Conservation (phyloP, 2,888 invertebrate genomes). For the Diaperis boleti region DNA sequence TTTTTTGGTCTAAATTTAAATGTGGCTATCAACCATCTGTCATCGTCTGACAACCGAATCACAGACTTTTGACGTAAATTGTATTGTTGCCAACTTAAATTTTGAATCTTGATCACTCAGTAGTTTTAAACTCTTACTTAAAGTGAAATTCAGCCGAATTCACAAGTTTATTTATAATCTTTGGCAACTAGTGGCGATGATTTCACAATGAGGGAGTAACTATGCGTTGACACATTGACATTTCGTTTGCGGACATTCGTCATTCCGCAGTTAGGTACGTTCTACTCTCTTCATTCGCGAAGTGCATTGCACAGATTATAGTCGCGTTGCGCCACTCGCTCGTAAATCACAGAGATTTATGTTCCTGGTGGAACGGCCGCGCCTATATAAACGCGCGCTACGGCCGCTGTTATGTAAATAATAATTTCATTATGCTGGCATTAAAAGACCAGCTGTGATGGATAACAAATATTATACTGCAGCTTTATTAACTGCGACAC, state of each 20-base stretch:
- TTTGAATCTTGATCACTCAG: too few species aligned
- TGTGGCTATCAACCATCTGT: too few species aligned
- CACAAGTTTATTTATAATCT: neutral
- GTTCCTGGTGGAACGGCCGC: constrained; percentile 52
- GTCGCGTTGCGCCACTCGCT: constrained; percentile 52
- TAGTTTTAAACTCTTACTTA: too few species aligned
- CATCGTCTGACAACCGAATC: too few species aligned
- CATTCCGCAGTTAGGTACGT: constrained; percentile 43
- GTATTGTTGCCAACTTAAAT: too few species aligned
- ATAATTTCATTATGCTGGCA: constrained; percentile 58
- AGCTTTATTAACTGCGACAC: constrained; percentile 48
- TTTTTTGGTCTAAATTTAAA: too few species aligned
- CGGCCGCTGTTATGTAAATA: constrained; percentile 57
- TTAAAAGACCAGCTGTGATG: constrained; percentile 58
- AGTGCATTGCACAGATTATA: constrained; percentile 57
- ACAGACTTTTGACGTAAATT: too few species aligned
- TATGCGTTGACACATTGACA: constrained; percentile 31
- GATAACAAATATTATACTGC: constrained; percentile 52
- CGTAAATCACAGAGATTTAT: constrained; percentile 59
- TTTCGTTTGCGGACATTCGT: constrained; percentile 48
- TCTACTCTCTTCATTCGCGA: constrained; percentile 42
- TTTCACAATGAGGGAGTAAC: constrained; percentile 7
- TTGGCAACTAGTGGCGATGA: neutral
- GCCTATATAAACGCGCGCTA: constrained; percentile 52
- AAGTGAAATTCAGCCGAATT: too few species aligned